Percentiles rank a stretch among this genome's conserved stretches.
Conservation (phyloP, 2,113 vertebrate species). For the Xenus cinereus region DNA sequence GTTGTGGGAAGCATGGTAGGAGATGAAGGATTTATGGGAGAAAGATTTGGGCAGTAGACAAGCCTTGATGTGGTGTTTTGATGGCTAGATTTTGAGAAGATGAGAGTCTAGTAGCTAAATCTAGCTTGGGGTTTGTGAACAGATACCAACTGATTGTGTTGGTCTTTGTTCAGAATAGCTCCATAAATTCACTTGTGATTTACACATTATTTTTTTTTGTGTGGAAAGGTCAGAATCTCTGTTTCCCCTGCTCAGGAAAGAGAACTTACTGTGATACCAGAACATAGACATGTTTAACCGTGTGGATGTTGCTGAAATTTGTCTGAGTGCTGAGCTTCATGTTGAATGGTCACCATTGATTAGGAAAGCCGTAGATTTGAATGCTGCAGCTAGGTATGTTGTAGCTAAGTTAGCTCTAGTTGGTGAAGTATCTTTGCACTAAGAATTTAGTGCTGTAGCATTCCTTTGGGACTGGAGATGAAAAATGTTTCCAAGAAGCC, state of each 20-base stretch:
- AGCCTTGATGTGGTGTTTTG: neutral
- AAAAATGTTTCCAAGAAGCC: neutral
- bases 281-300: neutral
- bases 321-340: neutral
- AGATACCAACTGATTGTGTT: neutral
- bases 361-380: neutral
- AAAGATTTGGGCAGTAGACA: neutral
- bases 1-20: neutral
- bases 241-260: neutral
- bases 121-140: neutral
- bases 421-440: neutral
- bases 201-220: neutral
- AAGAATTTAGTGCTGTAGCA: neutral
- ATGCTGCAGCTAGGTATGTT: neutral
- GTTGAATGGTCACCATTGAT: neutral
- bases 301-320: neutral
- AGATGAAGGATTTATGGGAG: neutral
- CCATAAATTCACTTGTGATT: neutral
- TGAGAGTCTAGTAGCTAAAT: neutral
- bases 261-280: neutral
- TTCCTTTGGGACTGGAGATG: neutral
- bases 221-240: neutral
- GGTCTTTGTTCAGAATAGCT: neutral
- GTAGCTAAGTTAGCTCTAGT: neutral
- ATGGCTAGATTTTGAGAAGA: neutral